phyloP scores from a whole-genome alignment of 2,888 invertebrate species.

The Hoplodrina ambigua region DNA sequence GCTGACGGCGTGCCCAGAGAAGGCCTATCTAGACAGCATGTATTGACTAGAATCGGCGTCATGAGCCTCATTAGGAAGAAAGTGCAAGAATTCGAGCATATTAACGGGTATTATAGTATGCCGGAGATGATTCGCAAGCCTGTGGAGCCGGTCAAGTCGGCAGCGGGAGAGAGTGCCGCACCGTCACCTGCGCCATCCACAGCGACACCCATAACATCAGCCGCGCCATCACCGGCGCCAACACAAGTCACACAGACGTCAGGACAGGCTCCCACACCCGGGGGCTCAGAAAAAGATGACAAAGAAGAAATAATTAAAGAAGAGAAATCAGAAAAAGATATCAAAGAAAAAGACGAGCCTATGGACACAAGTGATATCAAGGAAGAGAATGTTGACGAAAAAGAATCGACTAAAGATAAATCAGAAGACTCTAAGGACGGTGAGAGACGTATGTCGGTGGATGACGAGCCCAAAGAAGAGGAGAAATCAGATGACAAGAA shows the following conservation, averaged over 20 bases:
- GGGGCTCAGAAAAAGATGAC: slow-evolving; percentile 79
- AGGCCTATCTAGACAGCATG: slow-evolving; percentile 98
- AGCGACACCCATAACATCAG: slow-evolving; percentile 86
- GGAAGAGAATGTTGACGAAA: slow-evolving; percentile 78
- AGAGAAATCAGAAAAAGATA: slow-evolving; percentile 81
- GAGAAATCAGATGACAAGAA: slow-evolving; percentile 78
- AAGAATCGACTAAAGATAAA: slow-evolving; percentile 68
- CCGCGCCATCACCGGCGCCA: slow-evolving; percentile 84
- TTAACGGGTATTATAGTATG: slow-evolving; percentile 99
- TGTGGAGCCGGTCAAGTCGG: slow-evolving; percentile 92
- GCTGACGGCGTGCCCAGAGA: slow-evolving; percentile 99
- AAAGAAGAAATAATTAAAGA: slow-evolving; percentile 86
- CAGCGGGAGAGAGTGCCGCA: slow-evolving; percentile 91
- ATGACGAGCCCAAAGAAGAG: slow-evolving; percentile 86
- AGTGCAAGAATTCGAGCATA: slow-evolving; percentile 99
- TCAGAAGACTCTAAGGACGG: slow-evolving; percentile 79
- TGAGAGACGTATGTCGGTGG: slow-evolving; percentile 84
- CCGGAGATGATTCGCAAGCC: slow-evolving; percentile 96
- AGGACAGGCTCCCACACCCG: slow-evolving; percentile 76
- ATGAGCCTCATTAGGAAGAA: slow-evolving; percentile 99
- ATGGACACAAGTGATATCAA: slow-evolving; percentile 84
- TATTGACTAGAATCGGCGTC: slow-evolving; percentile 98
- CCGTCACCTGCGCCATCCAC: slow-evolving; percentile 93
- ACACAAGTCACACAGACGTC: slow-evolving; percentile 72
- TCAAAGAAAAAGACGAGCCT: slow-evolving; percentile 78